A percentile compares a stretch with the other conserved stretches of the same genome.
Conservation (phyloP, 2,888 invertebrate genomes). For the Dryobotodes eremita region DNA sequence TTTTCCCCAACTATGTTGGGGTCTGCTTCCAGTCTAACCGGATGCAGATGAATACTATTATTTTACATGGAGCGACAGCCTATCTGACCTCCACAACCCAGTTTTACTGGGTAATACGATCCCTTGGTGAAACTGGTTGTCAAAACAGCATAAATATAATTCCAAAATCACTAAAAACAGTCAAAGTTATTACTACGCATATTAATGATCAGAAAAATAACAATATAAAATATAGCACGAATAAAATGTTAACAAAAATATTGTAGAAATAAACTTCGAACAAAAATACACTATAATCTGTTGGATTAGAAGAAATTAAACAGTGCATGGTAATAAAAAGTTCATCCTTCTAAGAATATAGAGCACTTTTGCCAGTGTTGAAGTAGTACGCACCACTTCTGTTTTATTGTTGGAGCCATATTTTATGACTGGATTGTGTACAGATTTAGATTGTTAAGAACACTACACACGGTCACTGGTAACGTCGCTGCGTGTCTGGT, state of each 20-base stretch:
- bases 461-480: conserved; percentile 57
- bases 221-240: conserved; percentile 46
- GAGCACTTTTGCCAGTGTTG: conserved; percentile 86
- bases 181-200: conserved; percentile 22
- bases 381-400: conserved; percentile 88
- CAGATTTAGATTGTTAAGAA: conserved; percentile 83
- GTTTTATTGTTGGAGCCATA: conserved; percentile 91
- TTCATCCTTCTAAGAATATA: conserved; percentile 86
- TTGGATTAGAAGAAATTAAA: conserved; percentile 83
- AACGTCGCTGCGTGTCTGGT: conserved; percentile 27
- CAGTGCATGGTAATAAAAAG: conserved; percentile 83
- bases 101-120: too few relatives aligned
- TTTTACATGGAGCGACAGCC: too few relatives aligned
- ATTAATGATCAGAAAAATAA: conserved; percentile 38
- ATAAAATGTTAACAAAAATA: conserved; percentile 52
- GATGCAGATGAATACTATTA: too few relatives aligned
- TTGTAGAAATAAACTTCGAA: conserved; percentile 55
- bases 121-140: too few relatives aligned
- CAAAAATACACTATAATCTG: conserved; percentile 69
- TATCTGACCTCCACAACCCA: too few relatives aligned
- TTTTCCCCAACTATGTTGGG: too few relatives aligned
- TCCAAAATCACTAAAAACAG: conserved; percentile 16
- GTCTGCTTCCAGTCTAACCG: too few relatives aligned
- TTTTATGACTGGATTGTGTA: conserved; percentile 90
- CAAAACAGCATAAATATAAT: neutral